Evolutionary conservation across 2,113 vertebrate genomes (phyloP).

Genomic region (Philantomba maxwellii): DNA sequence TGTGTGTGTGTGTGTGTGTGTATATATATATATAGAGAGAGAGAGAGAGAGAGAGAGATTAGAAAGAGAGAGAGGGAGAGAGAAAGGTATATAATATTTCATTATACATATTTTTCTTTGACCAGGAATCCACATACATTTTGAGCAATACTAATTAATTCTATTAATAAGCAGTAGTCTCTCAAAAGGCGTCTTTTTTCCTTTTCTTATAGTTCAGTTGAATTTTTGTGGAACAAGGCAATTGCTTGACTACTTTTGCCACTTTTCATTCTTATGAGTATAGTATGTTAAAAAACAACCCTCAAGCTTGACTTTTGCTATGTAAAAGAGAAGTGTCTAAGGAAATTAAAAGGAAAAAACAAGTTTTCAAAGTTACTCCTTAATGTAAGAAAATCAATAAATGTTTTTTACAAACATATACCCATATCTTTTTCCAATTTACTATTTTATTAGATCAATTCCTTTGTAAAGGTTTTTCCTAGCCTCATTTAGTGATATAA

Average conservation of each 20-base stretch:
- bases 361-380: background rate
- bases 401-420: background rate
- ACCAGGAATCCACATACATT: background rate
- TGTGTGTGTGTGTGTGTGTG: background rate
- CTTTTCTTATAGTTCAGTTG: slow-evolving; percentile 51
- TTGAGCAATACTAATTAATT: background rate
- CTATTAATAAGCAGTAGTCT: slow-evolving; percentile 31
- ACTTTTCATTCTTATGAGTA: background rate
- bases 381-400: background rate
- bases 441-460: background rate
- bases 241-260: slow-evolving; percentile 32
- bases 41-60: too few relatives aligned
- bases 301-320: background rate
- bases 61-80: too few relatives aligned
- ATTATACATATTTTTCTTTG: slow-evolving; percentile 11
- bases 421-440: background rate
- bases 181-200: slow-evolving; percentile 57
- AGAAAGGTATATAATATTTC: background rate
- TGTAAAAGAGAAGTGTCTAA: background rate
- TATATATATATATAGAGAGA: accelerated
- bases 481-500: background rate
- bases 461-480: background rate
- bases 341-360: background rate
- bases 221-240: background rate
- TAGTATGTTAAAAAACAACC: background rate